Conservation (phyloP, 2,888 invertebrate species). For the Muscina levida region DNA sequence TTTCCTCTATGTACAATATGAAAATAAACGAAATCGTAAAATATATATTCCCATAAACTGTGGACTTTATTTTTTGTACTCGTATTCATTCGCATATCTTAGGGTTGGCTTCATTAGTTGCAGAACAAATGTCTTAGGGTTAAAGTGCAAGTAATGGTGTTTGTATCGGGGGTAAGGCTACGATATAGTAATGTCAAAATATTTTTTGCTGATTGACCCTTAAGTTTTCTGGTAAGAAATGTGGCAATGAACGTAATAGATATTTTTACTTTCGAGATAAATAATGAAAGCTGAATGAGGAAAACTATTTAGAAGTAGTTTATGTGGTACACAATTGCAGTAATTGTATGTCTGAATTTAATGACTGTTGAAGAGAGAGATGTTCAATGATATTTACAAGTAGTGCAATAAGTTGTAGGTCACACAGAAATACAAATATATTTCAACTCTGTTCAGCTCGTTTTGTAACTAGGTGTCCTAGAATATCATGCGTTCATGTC, state of each 20-base stretch:
- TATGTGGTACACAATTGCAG: no score
- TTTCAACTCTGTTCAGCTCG: no score
- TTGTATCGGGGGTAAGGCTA: background rate
- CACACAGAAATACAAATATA: no score
- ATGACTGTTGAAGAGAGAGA: no score
- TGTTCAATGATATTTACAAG: no score
- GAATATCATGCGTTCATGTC: no score
- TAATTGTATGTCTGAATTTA: no score
- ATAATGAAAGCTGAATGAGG: no score
- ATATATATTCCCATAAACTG: conserved; percentile 58
- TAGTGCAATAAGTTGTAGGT: no score
- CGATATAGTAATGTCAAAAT: background rate
- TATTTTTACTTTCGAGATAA: no score
- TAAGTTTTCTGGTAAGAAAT: background rate
- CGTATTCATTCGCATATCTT: conserved; percentile 39
- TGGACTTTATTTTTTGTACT: conserved; percentile 55
- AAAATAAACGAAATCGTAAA: conserved; percentile 58
- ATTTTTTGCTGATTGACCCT: background rate
- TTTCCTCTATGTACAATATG: conserved; percentile 60
- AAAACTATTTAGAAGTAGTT: no score
- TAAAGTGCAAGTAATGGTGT: background rate
- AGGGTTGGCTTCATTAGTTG: conserved; percentile 19
- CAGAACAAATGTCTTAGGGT: conserved; percentile 41
- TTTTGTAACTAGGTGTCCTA: no score
- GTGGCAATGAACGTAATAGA: background rate